These are phyloP conservation scores for Neodontobutis hainanensis DNA, from an alignment of 2,113 vertebrate species.

Conservation along the genomic window DNA sequence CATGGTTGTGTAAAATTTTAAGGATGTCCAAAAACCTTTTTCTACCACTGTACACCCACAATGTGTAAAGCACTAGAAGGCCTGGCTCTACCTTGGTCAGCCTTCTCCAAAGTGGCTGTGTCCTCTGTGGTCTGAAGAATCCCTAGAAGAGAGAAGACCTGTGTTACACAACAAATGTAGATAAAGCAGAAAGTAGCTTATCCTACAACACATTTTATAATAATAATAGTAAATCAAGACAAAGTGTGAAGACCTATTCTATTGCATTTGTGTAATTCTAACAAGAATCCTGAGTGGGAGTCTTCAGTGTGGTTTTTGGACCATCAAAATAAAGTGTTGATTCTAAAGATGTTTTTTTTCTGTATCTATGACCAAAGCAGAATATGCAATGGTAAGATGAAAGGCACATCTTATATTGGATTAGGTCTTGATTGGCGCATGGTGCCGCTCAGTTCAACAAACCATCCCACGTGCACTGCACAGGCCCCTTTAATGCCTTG, in stretches of 20 bases:
- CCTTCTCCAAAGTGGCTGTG: constrained; percentile 75
- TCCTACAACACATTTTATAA: neutral
- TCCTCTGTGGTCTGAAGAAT: constrained; percentile 83
- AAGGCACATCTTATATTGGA: constrained; percentile 30
- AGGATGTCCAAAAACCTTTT: too few species aligned
- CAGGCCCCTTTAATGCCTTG: constrained; percentile 29
- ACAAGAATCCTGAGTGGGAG: neutral
- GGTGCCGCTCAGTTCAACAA: constrained; percentile 11
- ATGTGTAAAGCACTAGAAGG: too few species aligned
- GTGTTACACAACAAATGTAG: constrained; percentile 21
- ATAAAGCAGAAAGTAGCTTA: neutral
- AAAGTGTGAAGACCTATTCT: neutral
- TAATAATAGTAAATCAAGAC: neutral
- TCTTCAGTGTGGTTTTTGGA: neutral
- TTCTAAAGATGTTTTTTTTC: neutral
- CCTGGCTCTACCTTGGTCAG: constrained; percentile 82
- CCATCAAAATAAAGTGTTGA: neutral
- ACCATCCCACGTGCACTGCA: constrained; percentile 20
- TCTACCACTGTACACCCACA: too few species aligned
- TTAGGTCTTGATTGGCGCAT: constrained; percentile 16
- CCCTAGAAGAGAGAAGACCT: constrained; percentile 65
- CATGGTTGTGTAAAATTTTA: too few species aligned
- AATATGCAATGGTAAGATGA: neutral
- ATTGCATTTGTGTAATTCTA: neutral
- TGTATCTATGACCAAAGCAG: neutral